Evolutionary conservation across 1,140 invertebrate genomes (phyloP).

Genomic region (Penaeus chinensis): DNA sequence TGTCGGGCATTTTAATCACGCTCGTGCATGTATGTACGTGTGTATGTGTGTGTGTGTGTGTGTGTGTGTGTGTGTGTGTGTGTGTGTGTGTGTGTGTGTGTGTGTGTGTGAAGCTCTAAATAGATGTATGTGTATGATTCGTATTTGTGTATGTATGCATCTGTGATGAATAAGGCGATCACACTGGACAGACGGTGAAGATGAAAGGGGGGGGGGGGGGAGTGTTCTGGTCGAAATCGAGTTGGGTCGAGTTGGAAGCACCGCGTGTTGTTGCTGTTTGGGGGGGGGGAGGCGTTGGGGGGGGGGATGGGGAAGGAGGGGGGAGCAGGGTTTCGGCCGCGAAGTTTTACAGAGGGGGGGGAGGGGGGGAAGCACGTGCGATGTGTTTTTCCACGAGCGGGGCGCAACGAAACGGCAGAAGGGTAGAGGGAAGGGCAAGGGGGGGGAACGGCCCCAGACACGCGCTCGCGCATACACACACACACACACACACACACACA

Average conservation of each 20-base stretch:
- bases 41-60: conserved; percentile 34
- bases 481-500: no score
- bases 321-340: not conserved
- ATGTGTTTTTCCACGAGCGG: no score
- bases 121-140: not conserved
- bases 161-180: not conserved
- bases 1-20: no score
- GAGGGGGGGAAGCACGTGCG: not conserved
- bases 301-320: not conserved
- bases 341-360: not conserved
- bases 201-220: not conserved
- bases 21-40: not conserved
- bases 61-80: conserved; percentile 1
- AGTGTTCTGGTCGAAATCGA: no score
- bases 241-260: no score
- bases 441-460: no score
- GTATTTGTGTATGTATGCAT: not conserved
- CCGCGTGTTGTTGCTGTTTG: no score
- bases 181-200: not conserved
- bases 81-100: not conserved
- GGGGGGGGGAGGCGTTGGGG: not conserved
- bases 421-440: not conserved
- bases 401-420: not conserved
- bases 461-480: no score
- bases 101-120: not conserved